Base-by-base conservation (phyloP, 2,888 invertebrate genomes). In the Oligia fasciuncula region DNA sequence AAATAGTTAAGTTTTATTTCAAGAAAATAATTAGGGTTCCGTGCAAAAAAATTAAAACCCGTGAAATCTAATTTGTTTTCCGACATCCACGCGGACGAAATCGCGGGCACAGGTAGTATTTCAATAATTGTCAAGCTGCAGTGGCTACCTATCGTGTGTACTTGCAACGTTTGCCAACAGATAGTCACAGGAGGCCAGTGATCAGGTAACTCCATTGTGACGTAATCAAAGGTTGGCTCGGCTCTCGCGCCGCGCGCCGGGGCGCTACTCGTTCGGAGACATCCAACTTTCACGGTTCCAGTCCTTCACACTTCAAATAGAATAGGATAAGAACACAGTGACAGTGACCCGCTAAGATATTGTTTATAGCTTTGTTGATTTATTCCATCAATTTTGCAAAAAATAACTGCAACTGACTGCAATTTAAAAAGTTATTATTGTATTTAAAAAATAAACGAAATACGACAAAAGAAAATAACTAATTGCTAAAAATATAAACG, bases 151-250 rank as follows among this genome's bases (percentile, higher is more conserved):
- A 11, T 14, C 11, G 5, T 23, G 2, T 62, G 49, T 69, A 57
- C 62, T 19, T 60, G 62, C 23, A 67, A 43, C 35, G 60, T 54
- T 83, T 62, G n/a, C 71, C 69, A 51, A 72, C 40, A 73, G 84
- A 46, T 11, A 76, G n/a, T 68, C 76, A 51, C 84, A 75, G 74
- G 75, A 54, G 81, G 49, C 79, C 69, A 77, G 79, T 89, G 82
- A 89, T 90, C 84, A 83, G 71, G 68, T 79, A 86, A 86, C 86
- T 84, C 73, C 81, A 74, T 83, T 75, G 84, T 81, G 77, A 83
- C 80, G 79, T 81, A 84, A 89, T 90, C 89, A 89, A 83, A 80
- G 84, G 73, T 54, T 79, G 75, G 68, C 73, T 71, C 68, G 72
- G 14, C 19, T 67, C 70, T 72, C 71, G 66, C 62, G 62, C 54